These are phyloP conservation scores for Steatocranus sp. DNA, from an alignment of 2,797 vertebrate genomes.

Conservation along the genomic window DNA sequence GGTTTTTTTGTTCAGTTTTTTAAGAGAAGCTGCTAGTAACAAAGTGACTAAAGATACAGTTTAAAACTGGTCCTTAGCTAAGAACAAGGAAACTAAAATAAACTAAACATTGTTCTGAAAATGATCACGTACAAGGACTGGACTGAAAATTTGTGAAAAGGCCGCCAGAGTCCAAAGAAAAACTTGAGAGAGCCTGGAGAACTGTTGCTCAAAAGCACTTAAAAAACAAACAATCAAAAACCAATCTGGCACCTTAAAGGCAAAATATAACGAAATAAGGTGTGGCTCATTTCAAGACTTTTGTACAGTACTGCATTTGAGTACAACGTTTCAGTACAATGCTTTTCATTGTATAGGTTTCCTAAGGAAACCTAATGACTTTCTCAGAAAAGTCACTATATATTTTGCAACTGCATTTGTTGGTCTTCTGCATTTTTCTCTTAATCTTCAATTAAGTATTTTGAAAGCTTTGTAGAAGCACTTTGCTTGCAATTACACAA, in stretches of 20 bases:
- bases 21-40: not conserved
- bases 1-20: fast-evolving
- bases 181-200: not conserved
- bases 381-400: not conserved
- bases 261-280: not conserved
- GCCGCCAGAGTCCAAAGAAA: not conserved
- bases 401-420: not conserved
- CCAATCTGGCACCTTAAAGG: not conserved
- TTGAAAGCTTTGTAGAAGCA: not conserved
- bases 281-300: not conserved
- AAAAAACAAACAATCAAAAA: not conserved
- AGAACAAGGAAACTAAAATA: not conserved
- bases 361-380: not conserved
- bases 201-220: not conserved
- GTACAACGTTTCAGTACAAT: not conserved
- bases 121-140: not conserved
- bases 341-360: not conserved
- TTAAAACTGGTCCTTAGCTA: not conserved
- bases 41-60: not conserved
- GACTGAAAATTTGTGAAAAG: not conserved
- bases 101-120: not conserved
- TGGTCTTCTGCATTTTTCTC: not conserved
- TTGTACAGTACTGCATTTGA: not conserved
- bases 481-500: not conserved
- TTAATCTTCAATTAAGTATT: not conserved